Evolutionary conservation across 2,797 vertebrate species (phyloP).

Genomic region (Orientallactaga sibirica): DNA sequence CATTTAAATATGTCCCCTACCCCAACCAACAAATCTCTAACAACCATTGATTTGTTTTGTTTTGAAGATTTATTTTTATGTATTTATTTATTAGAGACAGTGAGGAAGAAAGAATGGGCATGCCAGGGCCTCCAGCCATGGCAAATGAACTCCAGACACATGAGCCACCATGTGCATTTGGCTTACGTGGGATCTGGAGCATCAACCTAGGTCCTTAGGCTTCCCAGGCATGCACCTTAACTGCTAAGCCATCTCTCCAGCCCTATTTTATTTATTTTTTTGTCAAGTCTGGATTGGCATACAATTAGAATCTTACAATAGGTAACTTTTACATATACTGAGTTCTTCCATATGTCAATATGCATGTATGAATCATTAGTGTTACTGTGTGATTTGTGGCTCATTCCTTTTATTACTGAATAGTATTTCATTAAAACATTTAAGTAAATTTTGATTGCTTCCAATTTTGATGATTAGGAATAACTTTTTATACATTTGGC

Average conservation of each 20-base stretch:
- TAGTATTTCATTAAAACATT: not conserved
- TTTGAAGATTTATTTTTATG: too few relatives aligned
- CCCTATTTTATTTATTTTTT: not conserved
- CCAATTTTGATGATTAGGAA: not conserved
- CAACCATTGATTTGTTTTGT: not conserved
- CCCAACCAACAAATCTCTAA: not conserved
- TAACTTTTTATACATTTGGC: not conserved
- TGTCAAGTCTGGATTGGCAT: not conserved
- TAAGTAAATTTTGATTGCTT: not conserved
- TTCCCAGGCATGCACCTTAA: too few relatives aligned
- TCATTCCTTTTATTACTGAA: not conserved
- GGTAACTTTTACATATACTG: constrained; percentile 13
- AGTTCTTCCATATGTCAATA: not conserved
- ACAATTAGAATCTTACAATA: not conserved
- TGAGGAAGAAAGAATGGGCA: too few relatives aligned
- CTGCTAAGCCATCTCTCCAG: too few relatives aligned
- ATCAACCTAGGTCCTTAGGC: too few relatives aligned
- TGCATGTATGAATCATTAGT: not conserved
- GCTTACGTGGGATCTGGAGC: too few relatives aligned
- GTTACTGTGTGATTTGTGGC: not conserved
- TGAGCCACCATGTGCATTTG: too few relatives aligned
- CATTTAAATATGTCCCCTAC: not conserved
- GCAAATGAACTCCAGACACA: too few relatives aligned
- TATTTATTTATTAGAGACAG: too few relatives aligned
- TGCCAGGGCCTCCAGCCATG: too few relatives aligned